Conservation (phyloP, 2,113 vertebrate genomes). For the Leucopsar rothschildi region DNA sequence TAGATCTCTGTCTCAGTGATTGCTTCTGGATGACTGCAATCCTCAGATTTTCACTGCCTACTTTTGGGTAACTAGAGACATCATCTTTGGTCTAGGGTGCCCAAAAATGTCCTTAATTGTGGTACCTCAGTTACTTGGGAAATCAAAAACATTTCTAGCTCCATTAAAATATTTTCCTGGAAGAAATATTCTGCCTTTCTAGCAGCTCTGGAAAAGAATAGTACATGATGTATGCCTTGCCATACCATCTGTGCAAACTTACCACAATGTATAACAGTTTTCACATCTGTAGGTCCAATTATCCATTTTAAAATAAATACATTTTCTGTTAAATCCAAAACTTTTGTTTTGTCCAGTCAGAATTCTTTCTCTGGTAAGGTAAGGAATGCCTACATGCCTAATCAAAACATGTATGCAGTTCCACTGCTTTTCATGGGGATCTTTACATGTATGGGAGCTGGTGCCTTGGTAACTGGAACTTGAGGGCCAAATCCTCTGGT, state of each 20-base stretch:
- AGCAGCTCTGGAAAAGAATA: background rate
- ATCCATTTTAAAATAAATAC: background rate
- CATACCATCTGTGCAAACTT: background rate
- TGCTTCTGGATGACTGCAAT: background rate
- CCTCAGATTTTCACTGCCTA: background rate
- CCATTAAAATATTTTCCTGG: background rate
- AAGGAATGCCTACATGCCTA: background rate
- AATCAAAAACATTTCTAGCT: conserved; percentile 5
- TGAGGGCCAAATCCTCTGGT: conserved; percentile 16
- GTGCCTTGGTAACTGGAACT: conserved; percentile 28
- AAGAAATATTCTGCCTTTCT: background rate
- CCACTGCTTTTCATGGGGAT: background rate
- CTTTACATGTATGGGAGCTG: background rate
- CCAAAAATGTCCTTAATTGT: background rate
- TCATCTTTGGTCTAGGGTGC: background rate
- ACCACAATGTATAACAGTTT: background rate
- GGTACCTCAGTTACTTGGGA: background rate
- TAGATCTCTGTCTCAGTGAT: background rate
- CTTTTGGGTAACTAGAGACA: background rate
- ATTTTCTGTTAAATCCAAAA: background rate
- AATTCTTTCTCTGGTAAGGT: background rate
- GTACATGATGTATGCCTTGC: background rate
- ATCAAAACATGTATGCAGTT: background rate
- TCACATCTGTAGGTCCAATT: background rate
- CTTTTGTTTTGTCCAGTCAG: background rate